Base-by-base conservation (phyloP, 2,113 vertebrate genomes). In the Falco punctatus region DNA sequence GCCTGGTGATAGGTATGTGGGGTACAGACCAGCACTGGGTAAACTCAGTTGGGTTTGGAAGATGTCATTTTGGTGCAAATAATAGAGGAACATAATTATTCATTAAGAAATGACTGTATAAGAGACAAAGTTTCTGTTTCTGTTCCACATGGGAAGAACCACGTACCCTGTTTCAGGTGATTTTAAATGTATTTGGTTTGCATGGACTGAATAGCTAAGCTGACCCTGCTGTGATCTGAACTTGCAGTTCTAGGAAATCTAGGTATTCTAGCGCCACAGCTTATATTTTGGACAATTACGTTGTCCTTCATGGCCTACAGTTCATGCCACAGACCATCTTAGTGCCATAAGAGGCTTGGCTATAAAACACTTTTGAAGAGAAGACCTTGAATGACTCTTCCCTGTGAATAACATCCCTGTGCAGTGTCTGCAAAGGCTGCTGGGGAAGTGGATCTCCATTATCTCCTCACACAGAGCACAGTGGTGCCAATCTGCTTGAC, bases 151-250 rank as follows among this genome's bases (percentile, higher is more conserved):
- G 27, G 79, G 49, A 71, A 67, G 77, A 54, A 30, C 66, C 38
- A 40, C 2, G 55, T n/a, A 28, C 61, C 35, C 7, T 0, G 0
- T 72, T 61, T 49, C 12, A 15, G 13, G 16, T 73, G 49, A 16
- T 27, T 92, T 69, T 85, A 32, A 78, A 10, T 59, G 21, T 67
- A 6, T 17, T 72, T n/a, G 38, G 5, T 26, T 72, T 86, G 30
- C 46, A 24, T 61, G 33, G 33, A 49, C 22, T 64, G 20, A 79
- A 38, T 15, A 75, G 62, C 48, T 55, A 15, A n/a, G 52, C 32
- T 67, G 65, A 51, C 26, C n/a, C 51, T 83, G 55, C 46, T 93
- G n/a, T 30, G 15, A 30, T 55, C 33, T n/a, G 42, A 88, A 62
- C 24, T 38, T 54, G 23, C 38, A 27, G 15, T 73, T 88, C 28